Conservation (phyloP, 2,888 invertebrate species). For the Zhuqinia jingwanae region DNA sequence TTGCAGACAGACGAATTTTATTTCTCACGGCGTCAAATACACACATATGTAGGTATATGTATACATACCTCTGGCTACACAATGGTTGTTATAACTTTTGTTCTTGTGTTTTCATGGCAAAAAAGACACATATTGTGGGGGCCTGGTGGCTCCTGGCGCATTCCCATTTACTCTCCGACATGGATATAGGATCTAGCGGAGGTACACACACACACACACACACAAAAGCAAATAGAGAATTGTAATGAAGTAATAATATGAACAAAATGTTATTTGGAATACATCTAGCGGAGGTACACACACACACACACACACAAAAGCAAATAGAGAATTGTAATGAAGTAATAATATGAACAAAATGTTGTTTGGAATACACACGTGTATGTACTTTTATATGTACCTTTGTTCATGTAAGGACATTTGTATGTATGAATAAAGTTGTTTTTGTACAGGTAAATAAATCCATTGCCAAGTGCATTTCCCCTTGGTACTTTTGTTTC, state of each 20-base stretch:
- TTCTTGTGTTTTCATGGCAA: too few relatives aligned
- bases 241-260: slow-evolving; percentile 41
- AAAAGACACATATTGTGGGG: too few relatives aligned
- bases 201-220: not conserved
- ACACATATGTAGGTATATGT: not conserved
- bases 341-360: slow-evolving; percentile 37
- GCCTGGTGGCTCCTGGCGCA: slow-evolving; percentile 41
- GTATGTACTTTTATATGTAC: not conserved
- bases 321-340: slow-evolving; percentile 35
- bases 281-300: not conserved
- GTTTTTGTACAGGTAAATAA: too few relatives aligned
- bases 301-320: slow-evolving; percentile 14
- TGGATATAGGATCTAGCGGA: too few relatives aligned
- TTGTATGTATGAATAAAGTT: not conserved
- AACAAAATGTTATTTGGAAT: not conserved
- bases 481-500: not conserved
- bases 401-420: not conserved
- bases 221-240: slow-evolving; percentile 27
- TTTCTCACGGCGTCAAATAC: not conserved
- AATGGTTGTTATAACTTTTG: slow-evolving; percentile 1
- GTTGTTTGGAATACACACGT: not conserved
- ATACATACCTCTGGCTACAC: not conserved
- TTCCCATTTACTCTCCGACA: slow-evolving; percentile 29
- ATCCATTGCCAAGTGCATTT: slow-evolving; percentile 38
- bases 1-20: not conserved